Percentiles rank a stretch among this genome's conserved stretches.
These are phyloP conservation scores for Moxostoma hubbsi DNA, from an alignment of 2,797 vertebrate genomes.

Conservation along the genomic window DNA sequence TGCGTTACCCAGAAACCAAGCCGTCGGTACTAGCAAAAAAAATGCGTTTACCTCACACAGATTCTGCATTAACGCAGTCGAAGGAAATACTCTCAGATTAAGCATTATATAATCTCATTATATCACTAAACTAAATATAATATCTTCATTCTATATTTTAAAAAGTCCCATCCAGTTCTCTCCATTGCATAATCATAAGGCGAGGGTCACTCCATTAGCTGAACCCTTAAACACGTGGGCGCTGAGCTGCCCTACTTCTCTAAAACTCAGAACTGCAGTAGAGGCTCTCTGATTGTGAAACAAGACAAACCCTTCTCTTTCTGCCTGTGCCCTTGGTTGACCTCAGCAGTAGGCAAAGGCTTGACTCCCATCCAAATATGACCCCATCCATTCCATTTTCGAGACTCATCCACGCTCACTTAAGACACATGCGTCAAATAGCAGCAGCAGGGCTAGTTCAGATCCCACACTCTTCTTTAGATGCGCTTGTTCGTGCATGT, in stretches of 20 bases:
- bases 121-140: background rate
- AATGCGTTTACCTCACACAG: background rate
- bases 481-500: background rate
- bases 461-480: conserved; percentile 19
- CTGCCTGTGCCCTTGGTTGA: conserved; percentile 34
- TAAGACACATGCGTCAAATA: conserved; percentile 69
- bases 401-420: conserved; percentile 38
- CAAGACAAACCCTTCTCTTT: conserved; percentile 35
- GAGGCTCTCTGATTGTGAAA: conserved; percentile 41
- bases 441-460: conserved; percentile 20
- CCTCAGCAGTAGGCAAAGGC: conserved; percentile 45
- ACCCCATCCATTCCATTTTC: conserved; percentile 34
- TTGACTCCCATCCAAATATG: conserved; percentile 59
- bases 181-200: conserved; percentile 14
- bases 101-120: background rate
- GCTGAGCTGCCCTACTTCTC: conserved; percentile 23
- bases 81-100: background rate
- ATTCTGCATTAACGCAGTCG: background rate
- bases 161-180: background rate
- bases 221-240: conserved; percentile 22
- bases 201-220: background rate
- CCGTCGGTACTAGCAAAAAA: conserved; percentile 1
- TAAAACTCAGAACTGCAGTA: conserved; percentile 33
- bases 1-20: too few species aligned
- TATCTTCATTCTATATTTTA: background rate